Conservation (phyloP, 2,888 invertebrate genomes). For the Diachrysia chrysitis region DNA sequence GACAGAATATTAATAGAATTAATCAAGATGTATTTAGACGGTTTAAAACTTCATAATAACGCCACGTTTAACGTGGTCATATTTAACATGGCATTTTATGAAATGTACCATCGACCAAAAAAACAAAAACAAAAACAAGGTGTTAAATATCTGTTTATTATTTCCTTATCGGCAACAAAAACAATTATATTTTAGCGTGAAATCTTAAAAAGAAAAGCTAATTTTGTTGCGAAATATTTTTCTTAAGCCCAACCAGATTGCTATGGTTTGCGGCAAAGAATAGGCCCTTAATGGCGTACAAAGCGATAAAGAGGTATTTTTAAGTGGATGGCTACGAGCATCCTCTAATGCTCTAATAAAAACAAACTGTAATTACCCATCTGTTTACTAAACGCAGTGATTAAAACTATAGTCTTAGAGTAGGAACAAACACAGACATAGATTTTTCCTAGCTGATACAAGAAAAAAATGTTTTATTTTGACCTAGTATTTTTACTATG, state of each 20-base stretch:
- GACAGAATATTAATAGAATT: too few species aligned
- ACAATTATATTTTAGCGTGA: not conserved
- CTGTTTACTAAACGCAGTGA: constrained; percentile 4
- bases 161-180: constrained; percentile 1
- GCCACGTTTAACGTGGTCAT: not conserved
- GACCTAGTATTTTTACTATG: not conserved
- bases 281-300: constrained; percentile 7
- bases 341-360: constrained; percentile 6
- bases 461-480: not conserved
- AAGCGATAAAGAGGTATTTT: constrained; percentile 6
- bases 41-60: too few species aligned
- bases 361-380: constrained; percentile 5
- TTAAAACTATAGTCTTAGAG: constrained; percentile 4
- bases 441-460: not conserved
- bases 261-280: constrained; percentile 9
- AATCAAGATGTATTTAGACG: too few species aligned
- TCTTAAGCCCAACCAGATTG: constrained; percentile 9
- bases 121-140: not conserved
- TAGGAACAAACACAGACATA: not conserved
- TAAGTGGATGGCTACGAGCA: constrained; percentile 2
- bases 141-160: not conserved
- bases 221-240: constrained; percentile 8
- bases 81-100: not conserved
- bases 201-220: not conserved
- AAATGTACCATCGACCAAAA: not conserved